These are phyloP conservation scores for Drosophila meridionalis DNA, from an alignment of 2,888 invertebrate genomes.

Conservation along the genomic window DNA sequence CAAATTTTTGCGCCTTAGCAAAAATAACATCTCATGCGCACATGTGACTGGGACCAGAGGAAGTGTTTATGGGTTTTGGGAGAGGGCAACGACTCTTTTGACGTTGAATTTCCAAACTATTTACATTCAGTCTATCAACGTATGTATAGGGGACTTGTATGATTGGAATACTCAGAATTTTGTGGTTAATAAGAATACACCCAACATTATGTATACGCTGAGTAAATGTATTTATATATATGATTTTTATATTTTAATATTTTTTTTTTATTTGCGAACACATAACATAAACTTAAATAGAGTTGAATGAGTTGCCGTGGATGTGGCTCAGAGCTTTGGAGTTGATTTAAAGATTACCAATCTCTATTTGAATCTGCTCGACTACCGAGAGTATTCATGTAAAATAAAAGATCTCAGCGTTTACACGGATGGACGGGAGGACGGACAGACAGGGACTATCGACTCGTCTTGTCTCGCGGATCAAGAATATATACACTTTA, in stretches of 20 bases:
- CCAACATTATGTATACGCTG: not conserved
- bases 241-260: not conserved
- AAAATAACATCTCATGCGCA: slow-evolving; percentile 59
- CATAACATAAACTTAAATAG: not conserved
- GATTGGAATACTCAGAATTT: not conserved
- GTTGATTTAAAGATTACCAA: not conserved
- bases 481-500: too few species aligned
- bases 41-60: slow-evolving; percentile 16
- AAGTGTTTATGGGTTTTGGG: slow-evolving; percentile 57
- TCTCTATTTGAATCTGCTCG: too few species aligned
- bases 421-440: too few species aligned
- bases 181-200: not conserved
- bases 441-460: too few species aligned
- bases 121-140: slow-evolving; percentile 1
- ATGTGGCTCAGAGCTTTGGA: not conserved
- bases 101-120: slow-evolving; percentile 25
- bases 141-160: slow-evolving; percentile 1
- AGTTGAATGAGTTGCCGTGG: not conserved
- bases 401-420: too few species aligned
- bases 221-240: not conserved
- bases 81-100: slow-evolving; percentile 67
- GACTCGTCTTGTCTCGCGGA: too few species aligned
- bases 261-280: too few species aligned
- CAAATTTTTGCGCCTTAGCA: slow-evolving; percentile 56
- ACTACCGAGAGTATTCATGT: too few species aligned